A percentile compares a stretch with the other conserved stretches of the same genome.
phyloP scores from a whole-genome alignment of 2,113 vertebrate genomes.

The Aythya baeri region DNA sequence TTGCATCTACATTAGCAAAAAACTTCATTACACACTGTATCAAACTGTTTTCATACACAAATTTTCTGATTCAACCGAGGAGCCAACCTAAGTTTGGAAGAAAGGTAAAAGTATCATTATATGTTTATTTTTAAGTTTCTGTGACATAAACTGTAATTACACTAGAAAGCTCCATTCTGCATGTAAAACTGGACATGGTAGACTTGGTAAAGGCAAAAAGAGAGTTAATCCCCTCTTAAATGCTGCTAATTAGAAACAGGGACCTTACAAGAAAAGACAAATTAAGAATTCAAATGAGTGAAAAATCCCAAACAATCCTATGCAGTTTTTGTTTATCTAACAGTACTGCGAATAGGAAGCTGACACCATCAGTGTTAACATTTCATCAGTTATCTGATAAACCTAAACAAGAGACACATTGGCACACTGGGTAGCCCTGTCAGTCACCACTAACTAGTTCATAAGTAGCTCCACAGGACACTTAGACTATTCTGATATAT shows the following conservation, averaged over 20 bases:
- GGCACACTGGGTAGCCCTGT: conserved; percentile 65
- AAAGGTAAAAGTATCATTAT: neutral
- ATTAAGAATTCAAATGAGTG: conserved; percentile 75
- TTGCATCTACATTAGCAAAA: neutral
- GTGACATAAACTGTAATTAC: neutral
- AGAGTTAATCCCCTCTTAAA: conserved; percentile 38
- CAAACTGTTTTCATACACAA: neutral
- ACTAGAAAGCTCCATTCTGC: neutral
- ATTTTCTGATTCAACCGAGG: neutral
- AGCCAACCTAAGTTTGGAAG: neutral
- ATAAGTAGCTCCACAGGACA: conserved; percentile 13
- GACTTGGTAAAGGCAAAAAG: conserved; percentile 38
- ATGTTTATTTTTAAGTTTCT: neutral
- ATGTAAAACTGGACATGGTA: neutral
- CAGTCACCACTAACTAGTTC: conserved; percentile 59
- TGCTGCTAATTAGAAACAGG: conserved; percentile 78
- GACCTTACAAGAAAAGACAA: conserved; percentile 47
- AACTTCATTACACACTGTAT: neutral
- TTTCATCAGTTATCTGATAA: conserved; percentile 75
- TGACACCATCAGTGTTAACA: conserved; percentile 68
- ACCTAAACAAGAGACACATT: conserved; percentile 43
- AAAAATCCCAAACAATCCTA: conserved; percentile 59
- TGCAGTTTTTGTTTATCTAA: conserved; percentile 72
- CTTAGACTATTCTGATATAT: neutral
- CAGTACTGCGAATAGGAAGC: conserved; percentile 65